Evolutionary conservation across 2,888 invertebrate genomes (phyloP).

Genomic region (Drosophila cognata): DNA sequence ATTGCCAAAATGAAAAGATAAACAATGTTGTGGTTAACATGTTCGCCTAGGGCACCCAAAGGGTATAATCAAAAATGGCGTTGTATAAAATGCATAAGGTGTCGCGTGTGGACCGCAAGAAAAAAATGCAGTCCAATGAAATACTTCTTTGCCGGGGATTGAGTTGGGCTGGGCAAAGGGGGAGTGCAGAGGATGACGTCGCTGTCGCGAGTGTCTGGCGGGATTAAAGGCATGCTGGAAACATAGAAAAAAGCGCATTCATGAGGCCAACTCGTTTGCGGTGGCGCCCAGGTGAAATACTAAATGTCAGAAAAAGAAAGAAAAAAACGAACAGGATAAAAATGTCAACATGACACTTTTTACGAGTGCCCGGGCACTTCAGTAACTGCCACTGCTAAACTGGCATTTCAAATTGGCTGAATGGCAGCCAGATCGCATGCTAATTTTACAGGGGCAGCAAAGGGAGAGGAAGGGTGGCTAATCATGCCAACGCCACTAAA

Average conservation of each 20-base stretch:
- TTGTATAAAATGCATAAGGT: conserved; percentile 31
- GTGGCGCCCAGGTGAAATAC: conserved; percentile 35
- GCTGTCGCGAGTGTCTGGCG: conserved; percentile 35
- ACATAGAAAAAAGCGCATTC: conserved; percentile 58
- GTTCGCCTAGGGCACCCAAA: not conserved
- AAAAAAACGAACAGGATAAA: conserved; percentile 14
- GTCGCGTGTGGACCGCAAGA: conserved; percentile 38
- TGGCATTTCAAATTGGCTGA: conserved; percentile 67
- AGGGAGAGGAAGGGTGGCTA: conserved; percentile 32
- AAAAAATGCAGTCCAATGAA: conserved; percentile 44
- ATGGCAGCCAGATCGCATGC: conserved; percentile 72
- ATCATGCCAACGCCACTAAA: conserved; percentile 66
- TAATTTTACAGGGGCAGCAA: conserved; percentile 48
- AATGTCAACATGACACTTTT: conserved; percentile 55
- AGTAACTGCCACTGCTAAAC: conserved; percentile 46
- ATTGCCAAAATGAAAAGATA: not conserved
- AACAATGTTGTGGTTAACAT: not conserved
- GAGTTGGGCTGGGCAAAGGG: not conserved
- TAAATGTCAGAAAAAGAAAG: conserved; percentile 26
- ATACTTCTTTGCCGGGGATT: conserved; percentile 7
- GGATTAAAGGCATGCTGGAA: conserved; percentile 47
- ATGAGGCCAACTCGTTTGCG: conserved; percentile 23
- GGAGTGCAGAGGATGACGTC: conserved; percentile 15
- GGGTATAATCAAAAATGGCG: conserved; percentile 11
- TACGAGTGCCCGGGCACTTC: conserved; percentile 35